Evolutionary conservation across 2,797 vertebrate genomes (phyloP), one percentile per base, ranked within the genome.

Genomic region (Muscicapa striata): DNA sequence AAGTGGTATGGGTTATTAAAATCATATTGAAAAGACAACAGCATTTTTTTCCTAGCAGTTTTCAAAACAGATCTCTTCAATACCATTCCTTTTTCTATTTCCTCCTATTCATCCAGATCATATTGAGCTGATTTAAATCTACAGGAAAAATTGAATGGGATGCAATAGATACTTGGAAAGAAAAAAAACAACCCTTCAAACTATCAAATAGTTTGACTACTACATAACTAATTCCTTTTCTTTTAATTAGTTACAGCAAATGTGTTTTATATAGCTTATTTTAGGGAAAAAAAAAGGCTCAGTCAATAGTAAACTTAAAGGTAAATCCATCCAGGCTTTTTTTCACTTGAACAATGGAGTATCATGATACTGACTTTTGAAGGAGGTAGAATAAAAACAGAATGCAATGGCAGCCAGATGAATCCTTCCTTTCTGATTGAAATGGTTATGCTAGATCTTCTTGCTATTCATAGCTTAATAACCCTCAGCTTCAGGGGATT

Each of bases 41-140:
- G 23, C 23, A 81, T 10, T 8, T 38, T 63, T 93, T 96, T 76
- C 49, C 16, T 79, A 73, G 68, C 54, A 82, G 24, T 84, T 93
- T 76, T 92, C 54, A 70, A 83, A 84, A 36, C 15, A 34, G 54
- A 80, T 86, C 62, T 40, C 75, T 79, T 68, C 87, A 84, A 57
- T 12, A 41, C 86, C 1, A 45, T 51, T 87, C 5, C 46, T 76
- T 57, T 89, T 34, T 83, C 68, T 82, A 49, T 76, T 90, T 89
- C 55, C 38, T 86, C 19, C 78, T 88, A 62, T 92, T 92, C 73
- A 78, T 84, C 21, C 22, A 55, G 59, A 58, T 91, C 89, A 83
- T 75, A 58, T 54, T 80, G 78, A 77, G 77, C 52, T 69, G 57
- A 91, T 77, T 93, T 95, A 77, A 74, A 84, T 70, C 40, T 84